Base-by-base conservation (phyloP, 2,113 vertebrate species). In the Meleagris gallopavo region DNA sequence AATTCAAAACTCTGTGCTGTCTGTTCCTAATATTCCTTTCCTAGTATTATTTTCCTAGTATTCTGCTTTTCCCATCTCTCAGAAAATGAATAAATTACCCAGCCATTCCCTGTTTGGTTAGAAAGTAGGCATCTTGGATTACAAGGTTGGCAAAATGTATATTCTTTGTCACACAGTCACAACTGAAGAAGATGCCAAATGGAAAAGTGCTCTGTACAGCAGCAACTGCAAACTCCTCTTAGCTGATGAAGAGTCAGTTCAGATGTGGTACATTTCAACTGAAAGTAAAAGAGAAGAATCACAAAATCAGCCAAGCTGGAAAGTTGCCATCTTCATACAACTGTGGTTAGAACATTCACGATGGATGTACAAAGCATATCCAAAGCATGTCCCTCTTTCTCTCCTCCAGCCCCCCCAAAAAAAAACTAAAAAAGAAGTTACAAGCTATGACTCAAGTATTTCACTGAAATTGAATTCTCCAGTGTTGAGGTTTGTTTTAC, bases 391-490 rank as follows among this genome's bases (percentile, higher is more conserved):
- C 36, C 13, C 11, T 50, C 36, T 85, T 79, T 66, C 43, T 57
- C 40, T 91, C 36, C 34, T 54, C 32, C 32, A 90, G 16, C 32
- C n/a, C n/a, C n/a, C n/a, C 11, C 40, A 40, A 40, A 40, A 50
- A 11, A 20, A 62, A 18, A 80, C n/a, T n/a, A n/a, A n/a, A n/a
- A n/a, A n/a, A 54, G 19, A 13, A 80, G 20, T 9, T 66, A 36
- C 40, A 71, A 88, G 13, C 0, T 0, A 80, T 41, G 29, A 64
- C 41, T 40, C 58, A 17, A 88, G 43, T 11, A 30, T 50, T 46
- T 70, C 25, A 19, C 3, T 34, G 41, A 80, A 64, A 21, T 1
- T 5, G 3, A 80, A 50, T 67, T 83, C 41, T 90, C 40, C 13
- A 10, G 22, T 52, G 5, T 25, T 60, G 71, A 83, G 9, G 2